These are phyloP conservation scores for Chrysogorgia sp. DNA, from an alignment of 92 coral and sea anemone genomes.

Conservation along the genomic window DNA sequence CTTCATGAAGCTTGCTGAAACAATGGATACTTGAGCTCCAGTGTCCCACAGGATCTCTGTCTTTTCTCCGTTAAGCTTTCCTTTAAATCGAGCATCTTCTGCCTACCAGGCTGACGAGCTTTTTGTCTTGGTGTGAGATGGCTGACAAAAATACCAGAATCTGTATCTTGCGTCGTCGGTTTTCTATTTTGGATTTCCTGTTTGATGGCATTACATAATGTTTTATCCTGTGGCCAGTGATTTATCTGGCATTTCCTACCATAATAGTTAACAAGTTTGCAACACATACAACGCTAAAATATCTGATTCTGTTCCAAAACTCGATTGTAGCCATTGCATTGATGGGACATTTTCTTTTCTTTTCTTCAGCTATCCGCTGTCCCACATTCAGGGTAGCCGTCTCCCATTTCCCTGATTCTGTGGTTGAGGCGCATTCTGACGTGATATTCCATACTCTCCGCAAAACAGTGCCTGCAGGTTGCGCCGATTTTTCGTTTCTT, in stretches of 20 bases:
- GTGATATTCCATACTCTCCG: constrained; percentile 33
- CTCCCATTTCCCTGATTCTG: constrained; percentile 36
- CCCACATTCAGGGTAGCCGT: no score
- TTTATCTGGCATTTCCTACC: constrained; percentile 42
- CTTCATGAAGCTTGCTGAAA: no score
- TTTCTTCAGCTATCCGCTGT: constrained; percentile 44
- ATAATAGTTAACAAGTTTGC: constrained; percentile 24
- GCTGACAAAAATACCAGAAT: constrained; percentile 1
- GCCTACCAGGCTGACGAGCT: constrained; percentile 56
- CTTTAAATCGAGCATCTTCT: constrained; percentile 56
- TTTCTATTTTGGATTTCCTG: background rate
- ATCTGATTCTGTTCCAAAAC: no score
- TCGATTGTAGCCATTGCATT: no score
- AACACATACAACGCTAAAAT: background rate
- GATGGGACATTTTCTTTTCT: constrained; percentile 55
- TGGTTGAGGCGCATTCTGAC: constrained; percentile 17
- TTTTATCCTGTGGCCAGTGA: constrained; percentile 56
- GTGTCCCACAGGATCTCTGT: constrained; percentile 62
- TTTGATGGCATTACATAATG: constrained; percentile 53
- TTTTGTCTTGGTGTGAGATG: constrained; percentile 53
- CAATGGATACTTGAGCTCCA: constrained; percentile 59
- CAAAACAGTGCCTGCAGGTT: constrained; percentile 44
- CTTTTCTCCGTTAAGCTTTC: constrained; percentile 38
- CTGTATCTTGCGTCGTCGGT: background rate
- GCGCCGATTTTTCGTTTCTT: constrained; percentile 26